Evolutionary conservation across 2,888 invertebrate species (phyloP), one percentile per base, ranked within the genome.

Genomic region (Ormia ochracea): DNA sequence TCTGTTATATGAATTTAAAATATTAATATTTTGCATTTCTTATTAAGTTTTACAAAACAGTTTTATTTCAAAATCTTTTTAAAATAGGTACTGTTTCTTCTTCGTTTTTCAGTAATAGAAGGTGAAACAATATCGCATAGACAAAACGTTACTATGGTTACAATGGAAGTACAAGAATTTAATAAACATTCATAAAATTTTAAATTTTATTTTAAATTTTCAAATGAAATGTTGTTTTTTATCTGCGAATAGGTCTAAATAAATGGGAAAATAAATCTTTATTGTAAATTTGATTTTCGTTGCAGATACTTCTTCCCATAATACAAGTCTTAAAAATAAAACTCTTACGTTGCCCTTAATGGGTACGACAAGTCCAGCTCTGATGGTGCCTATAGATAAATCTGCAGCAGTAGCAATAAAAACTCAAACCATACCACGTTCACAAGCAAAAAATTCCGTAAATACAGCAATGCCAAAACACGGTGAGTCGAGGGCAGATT

Each of bases 401-500:
- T 59, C 76, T 36, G 38, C 76, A 10, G 52, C 23, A 70, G 52
- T 21, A 19, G 33, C 70, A 54, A 81, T 79, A 81, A 82, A 80
- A 83, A 83, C 33, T 79, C 85, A 69, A 84, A 86, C 79, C 14
- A 65, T 81, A 65, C 81, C 82, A 31, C 82, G 82, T 82, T 83
- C 83, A 36, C 81, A 83, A 43, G 82, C 82, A 4, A 52, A 77
- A 21, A 59, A 70, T 63, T 41, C 17, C 26, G 48, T 26, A 38
- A 84, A 38, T 83, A 61, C 85, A 26, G 83, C 85, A 59, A 84
- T 87, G 43, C 85, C 87, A 1, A 86, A 85, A 73, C 84, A 82
- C 43, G 87, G 86, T 70, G 88, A 87, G n/a, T 84, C 87, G 19
- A 87, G 85, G 31, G 87, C 88, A 3, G 89, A 89, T 50, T 85